These are phyloP conservation scores for Nipponacmea schrenckii DNA, from an alignment of 2,888 invertebrate species.

Conservation along the genomic window DNA sequence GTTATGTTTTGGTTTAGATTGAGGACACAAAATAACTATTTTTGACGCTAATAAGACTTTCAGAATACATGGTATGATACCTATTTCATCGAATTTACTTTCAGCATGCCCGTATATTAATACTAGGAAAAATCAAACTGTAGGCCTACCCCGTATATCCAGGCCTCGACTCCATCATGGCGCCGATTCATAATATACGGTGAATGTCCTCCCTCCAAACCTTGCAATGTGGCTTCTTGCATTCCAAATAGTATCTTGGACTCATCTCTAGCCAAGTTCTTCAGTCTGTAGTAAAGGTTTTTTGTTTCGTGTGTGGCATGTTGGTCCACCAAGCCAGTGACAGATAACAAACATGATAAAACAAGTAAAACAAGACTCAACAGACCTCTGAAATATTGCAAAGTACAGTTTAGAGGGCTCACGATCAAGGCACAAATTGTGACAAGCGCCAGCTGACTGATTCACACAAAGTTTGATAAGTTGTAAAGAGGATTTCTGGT, in stretches of 20 bases:
- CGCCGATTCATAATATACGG: constrained; percentile 23
- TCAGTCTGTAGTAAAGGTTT: constrained; percentile 19
- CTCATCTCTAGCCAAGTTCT: constrained; percentile 15
- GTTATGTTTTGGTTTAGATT: too few species aligned
- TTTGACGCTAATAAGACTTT: too few species aligned
- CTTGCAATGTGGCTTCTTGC: constrained; percentile 28
- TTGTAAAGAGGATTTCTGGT: too few species aligned
- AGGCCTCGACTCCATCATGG: constrained; percentile 22
- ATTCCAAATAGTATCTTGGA: constrained; percentile 31
- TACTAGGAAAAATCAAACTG: neutral
- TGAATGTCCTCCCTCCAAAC: constrained; percentile 26
- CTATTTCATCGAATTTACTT: too few species aligned
- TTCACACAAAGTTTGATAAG: too few species aligned
- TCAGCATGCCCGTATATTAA: too few species aligned
- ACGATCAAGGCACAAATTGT: too few species aligned
- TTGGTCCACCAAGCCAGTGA: constrained; percentile 14
- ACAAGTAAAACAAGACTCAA: neutral
- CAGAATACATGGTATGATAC: too few species aligned
- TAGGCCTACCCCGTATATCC: constrained; percentile 29
- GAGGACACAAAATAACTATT: too few species aligned
- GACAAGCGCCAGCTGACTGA: too few species aligned
- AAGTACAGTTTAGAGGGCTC: too few species aligned
- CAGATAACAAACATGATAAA: neutral
- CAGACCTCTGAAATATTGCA: too few species aligned
- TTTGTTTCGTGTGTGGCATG: constrained; percentile 26